Evolutionary conservation across 2,888 invertebrate species (phyloP).

Genomic region (Micoletzkya japonica): DNA sequence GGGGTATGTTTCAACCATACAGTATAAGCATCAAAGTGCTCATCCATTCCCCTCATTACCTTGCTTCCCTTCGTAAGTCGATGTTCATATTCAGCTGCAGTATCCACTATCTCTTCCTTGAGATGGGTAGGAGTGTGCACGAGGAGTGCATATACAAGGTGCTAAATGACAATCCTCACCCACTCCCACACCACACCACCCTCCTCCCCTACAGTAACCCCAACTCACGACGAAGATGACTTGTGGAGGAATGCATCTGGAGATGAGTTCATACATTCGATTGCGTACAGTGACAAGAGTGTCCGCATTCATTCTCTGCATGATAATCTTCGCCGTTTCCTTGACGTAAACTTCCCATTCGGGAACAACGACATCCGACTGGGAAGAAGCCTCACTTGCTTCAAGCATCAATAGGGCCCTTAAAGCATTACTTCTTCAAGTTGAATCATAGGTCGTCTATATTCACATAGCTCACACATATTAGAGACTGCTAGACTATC

Average conservation of each 20-base stretch:
- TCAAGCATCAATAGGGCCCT: constrained; percentile 19
- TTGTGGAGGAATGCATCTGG: constrained; percentile 89
- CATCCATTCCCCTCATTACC: too few relatives aligned
- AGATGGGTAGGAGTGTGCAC: not conserved
- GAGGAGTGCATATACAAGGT: constrained; percentile 6
- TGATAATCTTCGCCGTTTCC: constrained; percentile 83
- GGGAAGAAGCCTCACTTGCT: constrained; percentile 73
- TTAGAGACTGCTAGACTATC: too few relatives aligned
- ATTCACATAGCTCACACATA: too few relatives aligned
- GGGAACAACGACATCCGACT: too few relatives aligned
- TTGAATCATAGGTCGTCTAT: too few relatives aligned
- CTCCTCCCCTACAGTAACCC: not conserved
- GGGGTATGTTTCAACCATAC: not conserved
- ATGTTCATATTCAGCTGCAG: constrained; percentile 89
- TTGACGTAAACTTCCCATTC: constrained; percentile 90
- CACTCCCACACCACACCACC: not conserved
- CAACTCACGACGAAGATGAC: constrained; percentile 79
- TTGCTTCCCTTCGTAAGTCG: constrained; percentile 81
- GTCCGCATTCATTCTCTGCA: constrained; percentile 83
- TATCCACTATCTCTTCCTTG: constrained; percentile 74
- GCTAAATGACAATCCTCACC: constrained; percentile 1
- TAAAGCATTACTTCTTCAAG: not conserved
- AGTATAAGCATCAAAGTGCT: not conserved
- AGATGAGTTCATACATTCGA: constrained; percentile 86
- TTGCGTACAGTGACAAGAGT: constrained; percentile 64